Evolutionary conservation across 2,888 invertebrate genomes (phyloP).

Genomic region (Nomada ruficornis): DNA sequence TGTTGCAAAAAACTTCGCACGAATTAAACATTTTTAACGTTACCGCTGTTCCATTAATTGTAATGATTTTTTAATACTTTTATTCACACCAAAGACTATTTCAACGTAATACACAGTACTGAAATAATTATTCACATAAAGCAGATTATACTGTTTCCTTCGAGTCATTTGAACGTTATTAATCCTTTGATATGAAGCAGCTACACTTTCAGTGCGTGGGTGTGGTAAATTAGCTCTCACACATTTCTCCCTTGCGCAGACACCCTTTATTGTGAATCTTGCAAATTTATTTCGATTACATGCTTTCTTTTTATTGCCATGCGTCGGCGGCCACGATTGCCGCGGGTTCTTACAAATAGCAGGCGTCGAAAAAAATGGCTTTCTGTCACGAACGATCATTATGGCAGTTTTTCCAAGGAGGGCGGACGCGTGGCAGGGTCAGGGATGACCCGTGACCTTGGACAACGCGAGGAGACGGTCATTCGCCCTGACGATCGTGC

Average conservation of each 20-base stretch:
- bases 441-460: conserved; percentile 72
- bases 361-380: conserved; percentile 70
- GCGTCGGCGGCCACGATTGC: conserved; percentile 35
- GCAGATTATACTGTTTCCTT: background rate
- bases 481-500: conserved; percentile 49
- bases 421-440: conserved; percentile 64
- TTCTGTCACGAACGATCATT: conserved; percentile 72
- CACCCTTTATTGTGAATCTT: conserved; percentile 39
- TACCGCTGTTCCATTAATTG: too few relatives aligned
- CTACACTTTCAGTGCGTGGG: background rate
- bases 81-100: too few relatives aligned
- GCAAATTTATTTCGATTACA: conserved; percentile 60
- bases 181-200: conserved; percentile 15
- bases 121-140: background rate
- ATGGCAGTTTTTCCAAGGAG: conserved; percentile 56
- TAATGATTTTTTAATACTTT: too few relatives aligned
- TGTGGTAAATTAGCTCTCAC: conserved; percentile 18
- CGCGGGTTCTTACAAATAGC: conserved; percentile 39
- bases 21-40: too few relatives aligned
- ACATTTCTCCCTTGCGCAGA: conserved; percentile 12
- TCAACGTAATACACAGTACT: too few relatives aligned
- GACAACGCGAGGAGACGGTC: conserved; percentile 56
- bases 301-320: conserved; percentile 30
- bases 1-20: too few relatives aligned
- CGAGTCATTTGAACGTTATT: background rate